Evolutionary conservation across 2,888 invertebrate genomes (phyloP), one percentile per base, ranked within the genome.

Genomic region (Melanostoma scalare): DNA sequence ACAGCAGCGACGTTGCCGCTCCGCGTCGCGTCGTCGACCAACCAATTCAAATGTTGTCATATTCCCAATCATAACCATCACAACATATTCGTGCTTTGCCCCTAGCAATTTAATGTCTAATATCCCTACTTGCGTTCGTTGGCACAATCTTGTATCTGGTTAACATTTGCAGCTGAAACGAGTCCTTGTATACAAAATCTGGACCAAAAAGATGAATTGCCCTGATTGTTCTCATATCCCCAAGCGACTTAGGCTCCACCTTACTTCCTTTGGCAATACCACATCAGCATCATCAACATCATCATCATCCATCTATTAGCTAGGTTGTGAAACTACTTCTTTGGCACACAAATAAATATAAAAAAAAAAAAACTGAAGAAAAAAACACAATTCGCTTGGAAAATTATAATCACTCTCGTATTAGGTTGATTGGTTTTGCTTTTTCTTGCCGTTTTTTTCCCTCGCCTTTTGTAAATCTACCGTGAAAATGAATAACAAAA

Each of bases 321-420:
- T 20, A 38, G 50, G 44, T 63, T 63, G 63, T 50, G 50, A 63
- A 63, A 63, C 50, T 20, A 20, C 63, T 36, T 38, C 50, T 20
- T 61, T 48, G 36, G 46, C 48, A 30, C 58, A 58, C 42, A 42
- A 33, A 10, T 58, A 10, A 52, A 8, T 31, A 8, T 35, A 61
- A n/a, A 33, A n/a, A n/a, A 55, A 20, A 63, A 63, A 9, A 48
- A 36, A 20, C 20, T 20, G 20, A 20, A 48, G 31, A 30, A 58
- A 60, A 40, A 9, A 42, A 36, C 74, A 75, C 78, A 78, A 74
- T 84, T 71, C 78, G 84, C 63, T 84, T 84, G 74, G 84, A 84
- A 84, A 84, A 84, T 74, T 84, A 84, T 84, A 84, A 84, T 84
- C 84, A 84, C 84, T 79, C 84, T 84, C 84, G 84, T 84, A 84